Evolutionary conservation across 64 coral and sea anemone genomes (phyloP), one percentile per base, ranked within the genome.

Genomic region (Cladopsammia gracilis): DNA sequence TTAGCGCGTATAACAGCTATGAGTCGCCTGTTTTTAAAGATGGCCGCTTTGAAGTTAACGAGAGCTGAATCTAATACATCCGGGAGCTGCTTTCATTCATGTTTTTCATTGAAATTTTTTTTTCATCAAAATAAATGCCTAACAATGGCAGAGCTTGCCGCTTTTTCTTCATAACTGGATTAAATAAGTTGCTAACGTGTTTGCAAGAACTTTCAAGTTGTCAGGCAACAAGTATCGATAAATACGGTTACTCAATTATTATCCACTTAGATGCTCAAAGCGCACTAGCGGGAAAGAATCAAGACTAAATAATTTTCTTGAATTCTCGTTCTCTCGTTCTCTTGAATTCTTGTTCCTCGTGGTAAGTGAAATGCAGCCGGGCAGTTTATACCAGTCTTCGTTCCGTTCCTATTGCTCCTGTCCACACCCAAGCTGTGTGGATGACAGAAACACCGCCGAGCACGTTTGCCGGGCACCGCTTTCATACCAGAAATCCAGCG

Each of bases 151-250:
- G 48, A n/a, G 19, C 46, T 66, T 84, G 43, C 45, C 61, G 43
- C 20, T 6, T 68, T 84, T 84, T 22, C 54, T 84, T 84, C 80
- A 84, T 68, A 50, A 50, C 62, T 48, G 44, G 44, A 50, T 66
- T 68, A 25, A 84, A 80, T 61, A 62, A 61, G 44, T 64, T 84
- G 25, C 20, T 67, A 84, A 67, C 61, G 62, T 84, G 80, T 84
- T 84, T 84, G 80, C 15, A 84, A 68, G 80, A 84, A 67, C 43
- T 68, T 84, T 84, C 4, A 13, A 67, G 80, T 84, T 84, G 80
- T 84, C 61, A 67, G 61, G 80, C 80, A 66, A 84, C 80, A 67
- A 19, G 64, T 67, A 24, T 65, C 20, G 20, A 67, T 84, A 84
- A 84, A 84, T 84, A 84, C 80, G 11, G 19, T 20, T 84, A 51